Conservation (phyloP, 2,888 invertebrate species). For the Nemapogon koenigi region DNA sequence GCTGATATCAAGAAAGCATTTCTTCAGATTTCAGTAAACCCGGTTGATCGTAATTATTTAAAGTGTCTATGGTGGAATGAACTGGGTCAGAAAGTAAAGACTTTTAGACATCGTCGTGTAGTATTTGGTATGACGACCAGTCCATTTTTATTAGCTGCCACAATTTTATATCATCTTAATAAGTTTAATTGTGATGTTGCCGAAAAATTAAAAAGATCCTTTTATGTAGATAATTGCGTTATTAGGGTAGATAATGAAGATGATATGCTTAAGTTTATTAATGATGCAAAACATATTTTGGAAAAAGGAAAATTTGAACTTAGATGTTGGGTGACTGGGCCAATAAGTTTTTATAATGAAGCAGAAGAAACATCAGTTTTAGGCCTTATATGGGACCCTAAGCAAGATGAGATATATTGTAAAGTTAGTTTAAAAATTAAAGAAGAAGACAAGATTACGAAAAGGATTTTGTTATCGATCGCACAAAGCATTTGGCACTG, state of each 20-base stretch:
- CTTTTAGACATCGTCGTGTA: not conserved
- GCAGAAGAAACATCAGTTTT: not conserved
- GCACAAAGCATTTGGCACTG: conserved; percentile 1
- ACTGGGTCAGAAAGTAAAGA: not conserved
- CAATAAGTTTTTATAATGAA: not conserved
- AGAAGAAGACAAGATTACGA: not conserved
- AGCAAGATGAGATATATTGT: not conserved
- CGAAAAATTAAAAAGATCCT: not conserved
- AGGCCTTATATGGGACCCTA: not conserved
- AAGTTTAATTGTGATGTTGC: not conserved
- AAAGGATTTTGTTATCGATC: not conserved
- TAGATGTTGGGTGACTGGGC: not conserved
- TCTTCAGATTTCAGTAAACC: conserved; percentile 1
- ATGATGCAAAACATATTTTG: not conserved
- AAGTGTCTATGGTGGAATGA: conserved; percentile 1
- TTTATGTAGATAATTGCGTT: conserved; percentile 2
- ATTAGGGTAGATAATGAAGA: not conserved
- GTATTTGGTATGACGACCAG: conserved; percentile 1
- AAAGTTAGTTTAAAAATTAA: not conserved
- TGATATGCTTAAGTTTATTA: not conserved
- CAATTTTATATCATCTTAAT: not conserved
- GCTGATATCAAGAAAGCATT: conserved; percentile 4
- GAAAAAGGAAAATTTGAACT: conserved; percentile 1
- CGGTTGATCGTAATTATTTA: not conserved
- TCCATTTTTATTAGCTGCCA: conserved; percentile 2